These are phyloP conservation scores for Crotalus helleri DNA, from an alignment of 2,113 vertebrate species.

Conservation along the genomic window DNA sequence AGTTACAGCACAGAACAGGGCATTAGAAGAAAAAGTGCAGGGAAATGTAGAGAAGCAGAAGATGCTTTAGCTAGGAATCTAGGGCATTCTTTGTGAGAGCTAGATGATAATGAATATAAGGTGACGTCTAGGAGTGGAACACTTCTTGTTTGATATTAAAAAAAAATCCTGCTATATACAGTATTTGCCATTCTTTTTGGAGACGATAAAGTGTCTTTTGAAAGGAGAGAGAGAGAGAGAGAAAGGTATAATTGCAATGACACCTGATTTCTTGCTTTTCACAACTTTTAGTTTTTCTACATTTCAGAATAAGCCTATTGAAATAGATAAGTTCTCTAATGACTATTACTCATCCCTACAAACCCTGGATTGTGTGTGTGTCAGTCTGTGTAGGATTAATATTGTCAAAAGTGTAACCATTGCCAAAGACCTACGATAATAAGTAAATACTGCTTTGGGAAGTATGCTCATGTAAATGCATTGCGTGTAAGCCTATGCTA, in stretches of 20 bases:
- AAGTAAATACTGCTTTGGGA: background rate
- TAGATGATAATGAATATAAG: conserved; percentile 6
- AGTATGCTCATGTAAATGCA: background rate
- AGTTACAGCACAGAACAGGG: background rate
- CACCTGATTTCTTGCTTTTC: background rate
- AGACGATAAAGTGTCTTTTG: background rate
- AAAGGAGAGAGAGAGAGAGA: background rate
- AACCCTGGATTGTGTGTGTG: background rate
- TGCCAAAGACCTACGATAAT: background rate
- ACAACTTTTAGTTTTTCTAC: background rate
- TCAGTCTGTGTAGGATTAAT: background rate
- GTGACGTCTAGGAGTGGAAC: background rate
- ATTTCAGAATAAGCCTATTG: background rate
- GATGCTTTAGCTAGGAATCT: background rate
- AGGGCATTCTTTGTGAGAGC: conserved; percentile 7
- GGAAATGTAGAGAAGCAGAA: background rate
- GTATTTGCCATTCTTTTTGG: background rate
- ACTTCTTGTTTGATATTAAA: background rate
- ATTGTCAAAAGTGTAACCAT: background rate
- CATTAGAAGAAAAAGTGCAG: conserved; percentile 28
- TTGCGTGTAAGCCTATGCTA: background rate
- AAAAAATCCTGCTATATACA: background rate
- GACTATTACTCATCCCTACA: background rate
- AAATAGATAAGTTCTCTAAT: background rate
- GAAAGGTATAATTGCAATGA: background rate